These are phyloP conservation scores for Taenioides sp. DNA, from an alignment of 2,797 vertebrate species.

Conservation along the genomic window DNA sequence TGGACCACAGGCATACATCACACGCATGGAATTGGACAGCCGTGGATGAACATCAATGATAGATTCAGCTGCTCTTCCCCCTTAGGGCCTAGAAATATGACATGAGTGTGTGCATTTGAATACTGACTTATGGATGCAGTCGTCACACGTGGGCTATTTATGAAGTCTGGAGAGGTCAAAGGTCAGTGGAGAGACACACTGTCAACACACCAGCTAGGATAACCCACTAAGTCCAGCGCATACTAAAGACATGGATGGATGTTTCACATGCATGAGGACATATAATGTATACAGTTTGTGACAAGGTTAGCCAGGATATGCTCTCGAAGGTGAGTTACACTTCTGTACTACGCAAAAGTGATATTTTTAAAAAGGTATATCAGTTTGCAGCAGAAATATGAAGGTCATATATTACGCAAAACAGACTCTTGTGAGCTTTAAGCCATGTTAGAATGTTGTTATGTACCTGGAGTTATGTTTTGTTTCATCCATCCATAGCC, in stretches of 20 bases:
- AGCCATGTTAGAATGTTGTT: too few species aligned
- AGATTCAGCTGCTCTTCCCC: conserved; percentile 63
- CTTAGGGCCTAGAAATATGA: conserved; percentile 61
- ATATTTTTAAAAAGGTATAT: conserved; percentile 5
- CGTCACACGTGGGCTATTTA: conserved; percentile 56
- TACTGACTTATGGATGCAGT: conserved; percentile 57
- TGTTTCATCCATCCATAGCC: too few species aligned
- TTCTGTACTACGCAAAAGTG: conserved; percentile 33
- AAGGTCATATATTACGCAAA: too few species aligned
- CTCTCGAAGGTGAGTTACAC: conserved; percentile 40
- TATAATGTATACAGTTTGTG: conserved; percentile 22
- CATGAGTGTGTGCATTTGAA: conserved; percentile 63
- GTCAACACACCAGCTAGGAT: conserved; percentile 12
- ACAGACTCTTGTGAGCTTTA: too few species aligned
- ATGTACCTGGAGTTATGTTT: too few species aligned
- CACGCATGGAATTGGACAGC: conserved; percentile 33
- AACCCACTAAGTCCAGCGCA: conserved; percentile 3
- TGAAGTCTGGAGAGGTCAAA: conserved; percentile 57
- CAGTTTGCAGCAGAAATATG: neutral
- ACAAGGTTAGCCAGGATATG: conserved; percentile 47
- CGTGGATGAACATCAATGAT: conserved; percentile 59
- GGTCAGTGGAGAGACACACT: conserved; percentile 22
- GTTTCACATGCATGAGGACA: conserved; percentile 22
- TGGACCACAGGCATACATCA: conserved; percentile 56
- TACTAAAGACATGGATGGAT: conserved; percentile 13